These are phyloP conservation scores for Cotesia typhae DNA, from an alignment of 1,140 invertebrate genomes.

Conservation along the genomic window DNA sequence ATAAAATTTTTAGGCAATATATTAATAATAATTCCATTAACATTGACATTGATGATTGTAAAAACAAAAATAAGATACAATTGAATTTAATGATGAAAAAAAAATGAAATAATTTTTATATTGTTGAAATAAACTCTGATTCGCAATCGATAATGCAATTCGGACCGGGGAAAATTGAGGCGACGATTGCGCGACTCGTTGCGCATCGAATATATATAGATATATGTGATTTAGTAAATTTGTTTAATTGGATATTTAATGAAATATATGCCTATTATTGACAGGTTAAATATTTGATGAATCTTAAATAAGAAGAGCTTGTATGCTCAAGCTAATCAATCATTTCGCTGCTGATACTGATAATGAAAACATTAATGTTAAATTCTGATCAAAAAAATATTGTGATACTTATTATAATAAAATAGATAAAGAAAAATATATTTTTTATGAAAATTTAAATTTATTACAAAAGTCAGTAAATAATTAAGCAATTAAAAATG, in stretches of 20 bases:
- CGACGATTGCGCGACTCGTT: conserved; percentile 37
- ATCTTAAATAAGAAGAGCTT: neutral
- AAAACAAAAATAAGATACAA: too few relatives aligned
- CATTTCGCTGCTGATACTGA: too few relatives aligned
- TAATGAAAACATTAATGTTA: too few relatives aligned
- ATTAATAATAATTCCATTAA: too few relatives aligned
- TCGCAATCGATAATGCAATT: conserved; percentile 40
- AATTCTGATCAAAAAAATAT: too few relatives aligned
- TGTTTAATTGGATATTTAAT: conserved; percentile 6
- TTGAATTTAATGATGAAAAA: neutral
- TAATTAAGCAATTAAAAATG: neutral
- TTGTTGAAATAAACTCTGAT: conserved; percentile 11
- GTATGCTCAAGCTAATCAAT: too few relatives aligned
- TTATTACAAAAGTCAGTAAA: too few relatives aligned
- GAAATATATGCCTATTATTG: conserved; percentile 1
- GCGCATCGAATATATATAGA: conserved; percentile 4
- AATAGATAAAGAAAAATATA: too few relatives aligned
- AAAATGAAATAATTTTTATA: neutral
- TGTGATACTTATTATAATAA: too few relatives aligned
- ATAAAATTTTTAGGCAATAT: too few relatives aligned
- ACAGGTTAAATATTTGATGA: neutral
- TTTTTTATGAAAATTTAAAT: too few relatives aligned
- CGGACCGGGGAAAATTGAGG: conserved; percentile 31
- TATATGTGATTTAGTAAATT: conserved; percentile 3
- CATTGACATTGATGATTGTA: too few relatives aligned